phyloP scores from a whole-genome alignment of 2,888 invertebrate genomes.

The Drosophila anceps region DNA sequence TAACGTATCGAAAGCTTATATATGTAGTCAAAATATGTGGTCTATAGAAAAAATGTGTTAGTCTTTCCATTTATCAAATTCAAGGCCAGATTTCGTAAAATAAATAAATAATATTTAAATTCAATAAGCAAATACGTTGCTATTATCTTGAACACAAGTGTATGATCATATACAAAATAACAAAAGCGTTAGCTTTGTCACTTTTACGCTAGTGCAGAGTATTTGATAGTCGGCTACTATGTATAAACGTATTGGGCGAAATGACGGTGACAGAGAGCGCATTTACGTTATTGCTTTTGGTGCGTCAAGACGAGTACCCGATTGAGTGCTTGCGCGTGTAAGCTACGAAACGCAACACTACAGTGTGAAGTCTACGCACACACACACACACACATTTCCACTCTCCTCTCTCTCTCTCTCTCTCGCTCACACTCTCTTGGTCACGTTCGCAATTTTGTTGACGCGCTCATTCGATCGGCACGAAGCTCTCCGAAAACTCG shows the following conservation, averaged over 20 bases:
- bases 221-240: background rate
- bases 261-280: slow-evolving; percentile 20
- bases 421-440: background rate
- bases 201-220: background rate
- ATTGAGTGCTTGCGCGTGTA: slow-evolving; percentile 6
- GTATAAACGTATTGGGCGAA: slow-evolving; percentile 40
- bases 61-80: too few relatives aligned
- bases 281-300: slow-evolving; percentile 20
- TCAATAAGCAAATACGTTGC: background rate
- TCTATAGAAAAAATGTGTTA: too few relatives aligned
- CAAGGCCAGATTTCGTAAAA: too few relatives aligned
- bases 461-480: slow-evolving; percentile 27
- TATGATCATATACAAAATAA: background rate
- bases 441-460: slow-evolving; percentile 8
- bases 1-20: too few relatives aligned
- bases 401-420: background rate
- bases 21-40: too few relatives aligned
- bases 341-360: slow-evolving; percentile 23
- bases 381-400: background rate
- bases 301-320: slow-evolving; percentile 5
- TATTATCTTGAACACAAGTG: background rate
- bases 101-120: too few relatives aligned
- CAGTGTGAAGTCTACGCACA: background rate
- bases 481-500: slow-evolving; percentile 28
- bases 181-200: background rate